Conservation (phyloP, 2,797 vertebrate genomes). For the Prionace glauca region DNA sequence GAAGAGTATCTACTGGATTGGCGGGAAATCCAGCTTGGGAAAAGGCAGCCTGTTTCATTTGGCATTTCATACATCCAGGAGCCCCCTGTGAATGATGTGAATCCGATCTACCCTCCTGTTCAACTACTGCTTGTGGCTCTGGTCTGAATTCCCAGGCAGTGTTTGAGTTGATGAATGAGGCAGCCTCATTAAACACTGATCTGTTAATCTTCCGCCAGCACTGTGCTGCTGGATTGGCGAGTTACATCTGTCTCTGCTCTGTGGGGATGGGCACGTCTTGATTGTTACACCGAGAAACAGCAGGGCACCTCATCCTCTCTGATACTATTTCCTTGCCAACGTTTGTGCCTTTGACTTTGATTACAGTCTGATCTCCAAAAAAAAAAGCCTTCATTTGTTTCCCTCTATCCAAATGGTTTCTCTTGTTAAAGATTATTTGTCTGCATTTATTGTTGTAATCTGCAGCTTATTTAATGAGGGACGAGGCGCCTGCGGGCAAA, state of each 20-base stretch:
- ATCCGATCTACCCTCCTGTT: neutral
- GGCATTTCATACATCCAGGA: neutral
- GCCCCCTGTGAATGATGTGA: neutral
- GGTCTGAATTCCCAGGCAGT: neutral
- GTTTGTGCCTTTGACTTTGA: neutral
- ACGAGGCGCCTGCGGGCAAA: neutral
- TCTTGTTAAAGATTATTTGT: slow-evolving; percentile 18
- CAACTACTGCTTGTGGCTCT: neutral
- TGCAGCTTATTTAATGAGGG: neutral
- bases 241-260: slow-evolving; percentile 19
- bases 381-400: neutral
- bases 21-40: neutral
- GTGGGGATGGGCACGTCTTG: neutral
- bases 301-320: neutral
- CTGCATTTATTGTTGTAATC: slow-evolving; percentile 5
- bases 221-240: neutral
- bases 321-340: neutral
- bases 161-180: slow-evolving; percentile 24
- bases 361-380: neutral
- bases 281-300: neutral
- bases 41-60: neutral
- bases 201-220: slow-evolving; percentile 26
- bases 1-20: neutral
- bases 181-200: slow-evolving; percentile 35
- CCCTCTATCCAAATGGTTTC: neutral